Conservation (phyloP, 1,140 invertebrate genomes). For the Propsilocerus akamusi region DNA sequence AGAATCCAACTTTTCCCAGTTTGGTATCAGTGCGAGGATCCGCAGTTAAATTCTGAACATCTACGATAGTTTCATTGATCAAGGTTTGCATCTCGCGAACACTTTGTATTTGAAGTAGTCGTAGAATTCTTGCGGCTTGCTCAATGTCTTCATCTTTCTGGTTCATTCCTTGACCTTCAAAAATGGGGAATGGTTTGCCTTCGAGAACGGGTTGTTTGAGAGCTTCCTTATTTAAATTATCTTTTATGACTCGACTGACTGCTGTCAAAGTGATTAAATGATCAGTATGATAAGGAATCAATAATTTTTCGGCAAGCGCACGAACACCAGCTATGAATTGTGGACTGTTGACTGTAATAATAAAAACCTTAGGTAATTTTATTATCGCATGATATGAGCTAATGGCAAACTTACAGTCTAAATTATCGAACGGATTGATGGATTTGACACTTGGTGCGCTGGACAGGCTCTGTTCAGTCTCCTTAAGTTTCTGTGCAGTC, state of each 20-base stretch:
- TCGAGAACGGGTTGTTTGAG: slow-evolving; percentile 42
- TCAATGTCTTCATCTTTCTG: slow-evolving; percentile 46
- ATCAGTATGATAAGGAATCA: slow-evolving; percentile 63
- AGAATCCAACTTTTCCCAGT: slow-evolving; percentile 75
- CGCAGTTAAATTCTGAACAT: slow-evolving; percentile 73
- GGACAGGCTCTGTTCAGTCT: slow-evolving; percentile 28
- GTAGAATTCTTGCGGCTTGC: slow-evolving; percentile 62
- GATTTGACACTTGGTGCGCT: slow-evolving; percentile 46
- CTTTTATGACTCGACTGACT: slow-evolving; percentile 43
- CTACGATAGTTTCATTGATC: slow-evolving; percentile 87
- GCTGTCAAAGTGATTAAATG: slow-evolving; percentile 60
- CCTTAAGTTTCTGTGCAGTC: slow-evolving; percentile 32
- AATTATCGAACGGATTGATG: slow-evolving; percentile 62
- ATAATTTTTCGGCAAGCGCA: slow-evolving; percentile 54
- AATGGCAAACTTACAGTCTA: slow-evolving; percentile 54
- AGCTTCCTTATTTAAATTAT: slow-evolving; percentile 42
- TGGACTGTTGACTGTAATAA: slow-evolving; percentile 52
- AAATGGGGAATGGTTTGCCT: slow-evolving; percentile 45
- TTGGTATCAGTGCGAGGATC: slow-evolving; percentile 94
- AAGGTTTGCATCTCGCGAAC: slow-evolving; percentile 78
- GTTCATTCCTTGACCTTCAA: slow-evolving; percentile 23
- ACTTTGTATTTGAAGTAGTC: slow-evolving; percentile 80
- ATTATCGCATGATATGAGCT: not conserved
- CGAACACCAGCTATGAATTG: slow-evolving; percentile 70
- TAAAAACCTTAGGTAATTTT: not conserved